A percentile compares a stretch with the other conserved stretches of the same genome.
phyloP scores from a whole-genome alignment of 2,797 vertebrate genomes.

The Enteromius viviparus region DNA sequence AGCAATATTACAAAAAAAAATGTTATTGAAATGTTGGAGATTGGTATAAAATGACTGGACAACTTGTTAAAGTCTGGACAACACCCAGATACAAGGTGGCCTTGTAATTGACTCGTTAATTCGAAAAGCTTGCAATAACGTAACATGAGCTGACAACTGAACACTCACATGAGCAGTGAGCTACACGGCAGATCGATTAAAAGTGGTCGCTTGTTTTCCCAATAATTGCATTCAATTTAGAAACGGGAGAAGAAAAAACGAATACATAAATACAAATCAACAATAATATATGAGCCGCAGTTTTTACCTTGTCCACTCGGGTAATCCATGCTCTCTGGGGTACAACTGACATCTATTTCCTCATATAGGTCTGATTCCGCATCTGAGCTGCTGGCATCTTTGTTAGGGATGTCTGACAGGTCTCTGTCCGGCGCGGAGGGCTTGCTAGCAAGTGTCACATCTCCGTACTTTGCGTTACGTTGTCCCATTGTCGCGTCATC shows the following conservation, averaged over 20 bases:
- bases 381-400: conserved; percentile 93
- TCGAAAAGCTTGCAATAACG: conserved; percentile 31
- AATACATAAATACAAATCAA: not conserved
- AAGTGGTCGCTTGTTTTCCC: not conserved
- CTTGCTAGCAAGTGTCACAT: conserved; percentile 77
- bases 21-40: not conserved
- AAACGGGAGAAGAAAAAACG: not conserved
- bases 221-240: not conserved
- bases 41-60: conserved; percentile 8
- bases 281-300: not conserved
- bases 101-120: conserved; percentile 32
- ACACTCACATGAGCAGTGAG: not conserved
- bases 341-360: conserved; percentile 99
- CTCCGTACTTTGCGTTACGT: conserved; percentile 80
- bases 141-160: conserved; percentile 15
- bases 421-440: conserved; percentile 73
- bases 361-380: conserved; percentile 99
- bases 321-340: conserved; percentile 94
- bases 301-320: conserved; percentile 88
- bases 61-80: conserved; percentile 21
- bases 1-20: not conserved
- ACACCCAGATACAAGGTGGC: not conserved
- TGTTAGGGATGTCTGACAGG: conserved; percentile 77
- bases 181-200: not conserved
- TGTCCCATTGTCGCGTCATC: conserved; percentile 77